Conservation (phyloP, 2,797 vertebrate genomes). For the Leptodactylus fallax region DNA sequence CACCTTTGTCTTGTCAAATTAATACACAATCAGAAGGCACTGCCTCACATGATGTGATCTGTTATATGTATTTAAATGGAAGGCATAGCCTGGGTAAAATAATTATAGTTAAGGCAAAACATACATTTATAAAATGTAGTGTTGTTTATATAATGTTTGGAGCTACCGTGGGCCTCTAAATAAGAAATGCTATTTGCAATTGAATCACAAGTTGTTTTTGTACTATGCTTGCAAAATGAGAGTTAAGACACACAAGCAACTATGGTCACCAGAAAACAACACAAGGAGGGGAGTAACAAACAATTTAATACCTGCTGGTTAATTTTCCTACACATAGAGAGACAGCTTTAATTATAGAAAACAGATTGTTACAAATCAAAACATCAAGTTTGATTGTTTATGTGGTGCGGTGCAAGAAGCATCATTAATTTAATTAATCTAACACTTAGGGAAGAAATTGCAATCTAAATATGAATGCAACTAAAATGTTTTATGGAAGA, state of each 20-base stretch:
- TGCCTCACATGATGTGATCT: not conserved
- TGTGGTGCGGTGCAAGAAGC: conserved; percentile 52
- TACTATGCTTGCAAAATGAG: not conserved
- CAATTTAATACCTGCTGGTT: conserved; percentile 36
- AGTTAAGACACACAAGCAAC: not conserved
- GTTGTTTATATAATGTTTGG: not conserved
- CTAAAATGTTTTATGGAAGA: conserved; percentile 37
- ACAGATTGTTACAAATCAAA: conserved; percentile 62
- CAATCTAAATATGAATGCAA: conserved; percentile 44
- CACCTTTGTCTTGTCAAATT: not conserved
- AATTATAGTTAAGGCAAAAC: not conserved
- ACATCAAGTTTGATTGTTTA: conserved; percentile 60
- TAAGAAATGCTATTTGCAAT: not conserved
- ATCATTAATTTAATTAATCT: conserved; percentile 63
- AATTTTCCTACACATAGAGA: conserved; percentile 29
- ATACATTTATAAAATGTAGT: too few species aligned
- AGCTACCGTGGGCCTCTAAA: too few species aligned
- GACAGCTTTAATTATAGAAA: conserved; percentile 58
- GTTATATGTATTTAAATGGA: not conserved
- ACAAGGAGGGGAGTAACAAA: conserved; percentile 16
- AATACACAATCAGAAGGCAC: not conserved
- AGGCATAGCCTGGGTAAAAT: not conserved
- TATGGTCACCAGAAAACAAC: conserved; percentile 21
- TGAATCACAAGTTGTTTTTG: not conserved
- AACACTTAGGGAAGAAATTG: conserved; percentile 46